Conservation (phyloP, 2,888 invertebrate species). For the Emesis castigata region DNA sequence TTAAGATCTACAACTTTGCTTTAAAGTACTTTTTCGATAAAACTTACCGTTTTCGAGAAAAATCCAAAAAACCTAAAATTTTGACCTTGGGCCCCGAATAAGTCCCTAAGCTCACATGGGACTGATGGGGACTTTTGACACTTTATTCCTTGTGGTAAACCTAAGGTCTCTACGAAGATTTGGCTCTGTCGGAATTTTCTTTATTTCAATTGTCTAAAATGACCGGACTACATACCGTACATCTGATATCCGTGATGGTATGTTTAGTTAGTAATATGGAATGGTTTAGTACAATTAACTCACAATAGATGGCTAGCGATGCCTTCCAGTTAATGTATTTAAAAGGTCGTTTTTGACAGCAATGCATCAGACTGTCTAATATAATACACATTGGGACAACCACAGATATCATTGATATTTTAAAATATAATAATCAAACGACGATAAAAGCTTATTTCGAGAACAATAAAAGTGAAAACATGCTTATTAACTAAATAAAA, state of each 20-base stretch:
- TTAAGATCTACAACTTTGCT: constrained; percentile 3
- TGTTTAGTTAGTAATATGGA: too few species aligned
- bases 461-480: constrained; percentile 42
- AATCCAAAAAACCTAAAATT: too few species aligned
- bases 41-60: too few species aligned
- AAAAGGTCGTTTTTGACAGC: too few species aligned
- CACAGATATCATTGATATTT: background rate
- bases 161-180: constrained; percentile 44
- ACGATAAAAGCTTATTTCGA: constrained; percentile 47
- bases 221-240: constrained; percentile 47
- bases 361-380: background rate
- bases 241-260: too few species aligned
- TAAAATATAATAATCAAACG: background rate
- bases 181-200: constrained; percentile 45
- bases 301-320: too few species aligned
- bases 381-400: background rate
- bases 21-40: constrained; percentile 31
- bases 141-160: constrained; percentile 33
- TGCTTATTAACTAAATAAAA: constrained; percentile 7
- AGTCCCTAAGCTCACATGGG: constrained; percentile 43
- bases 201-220: constrained; percentile 49
- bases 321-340: too few species aligned
- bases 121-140: constrained; percentile 49
- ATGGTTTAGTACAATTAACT: too few species aligned
- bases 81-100: constrained; percentile 37